Evolutionary conservation across 2,797 vertebrate genomes (phyloP).

Genomic region (Siniperca undulata): DNA sequence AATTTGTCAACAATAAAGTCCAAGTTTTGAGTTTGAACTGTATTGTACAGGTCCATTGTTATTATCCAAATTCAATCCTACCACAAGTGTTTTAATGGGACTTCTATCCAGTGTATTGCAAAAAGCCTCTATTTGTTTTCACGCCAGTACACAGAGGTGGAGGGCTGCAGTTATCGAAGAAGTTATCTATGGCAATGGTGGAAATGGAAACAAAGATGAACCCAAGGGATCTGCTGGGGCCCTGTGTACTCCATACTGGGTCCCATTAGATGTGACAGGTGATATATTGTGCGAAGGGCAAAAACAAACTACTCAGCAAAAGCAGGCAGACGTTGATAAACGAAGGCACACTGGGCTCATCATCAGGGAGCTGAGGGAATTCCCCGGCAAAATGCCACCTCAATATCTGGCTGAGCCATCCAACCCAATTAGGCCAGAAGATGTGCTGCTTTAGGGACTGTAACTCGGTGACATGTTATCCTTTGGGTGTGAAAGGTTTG

Average conservation of each 20-base stretch:
- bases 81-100: slow-evolving; percentile 30
- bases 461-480: slow-evolving; percentile 41
- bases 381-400: slow-evolving; percentile 82
- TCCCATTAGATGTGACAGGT: slow-evolving; percentile 85
- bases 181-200: slow-evolving; percentile 70
- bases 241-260: slow-evolving; percentile 68
- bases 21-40: slow-evolving; percentile 18
- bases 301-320: slow-evolving; percentile 87
- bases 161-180: slow-evolving; percentile 52
- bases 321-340: slow-evolving; percentile 83
- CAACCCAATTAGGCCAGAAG: slow-evolving; percentile 81
- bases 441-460: slow-evolving; percentile 62
- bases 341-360: slow-evolving; percentile 75
- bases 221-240: slow-evolving; percentile 73
- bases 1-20: not conserved
- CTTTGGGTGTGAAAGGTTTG: slow-evolving; percentile 64
- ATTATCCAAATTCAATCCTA: slow-evolving; percentile 10
- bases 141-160: slow-evolving; percentile 41
- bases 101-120: slow-evolving; percentile 37
- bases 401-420: slow-evolving; percentile 74
- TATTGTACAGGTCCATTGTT: not conserved
- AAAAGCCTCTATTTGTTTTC: slow-evolving; percentile 46
- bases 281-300: slow-evolving; percentile 82
- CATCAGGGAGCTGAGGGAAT: slow-evolving; percentile 78
- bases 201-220: slow-evolving; percentile 71